Conservation (phyloP, 2,797 vertebrate species). For the Macropus fuliginosus region DNA sequence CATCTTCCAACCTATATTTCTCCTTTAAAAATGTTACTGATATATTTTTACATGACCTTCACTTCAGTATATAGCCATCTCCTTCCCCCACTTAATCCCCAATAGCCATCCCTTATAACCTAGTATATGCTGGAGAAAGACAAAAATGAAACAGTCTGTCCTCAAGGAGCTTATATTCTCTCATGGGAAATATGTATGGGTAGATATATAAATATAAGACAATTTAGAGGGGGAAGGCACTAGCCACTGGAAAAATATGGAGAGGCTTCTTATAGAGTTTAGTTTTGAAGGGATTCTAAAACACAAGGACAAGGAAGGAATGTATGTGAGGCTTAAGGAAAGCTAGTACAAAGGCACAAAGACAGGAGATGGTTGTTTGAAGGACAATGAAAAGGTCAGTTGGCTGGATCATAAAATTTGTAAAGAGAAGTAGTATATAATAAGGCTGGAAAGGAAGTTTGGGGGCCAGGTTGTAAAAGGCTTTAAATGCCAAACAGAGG, state of each 20-base stretch:
- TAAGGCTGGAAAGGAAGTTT: neutral
- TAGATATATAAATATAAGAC: neutral
- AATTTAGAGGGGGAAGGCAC: neutral
- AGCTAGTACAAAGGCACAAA: neutral
- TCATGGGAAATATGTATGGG: neutral
- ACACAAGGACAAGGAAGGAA: neutral
- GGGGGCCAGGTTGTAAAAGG: neutral
- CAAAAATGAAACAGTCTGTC: neutral
- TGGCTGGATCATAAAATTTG: neutral
- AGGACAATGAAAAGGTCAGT: neutral
- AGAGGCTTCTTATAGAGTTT: neutral
- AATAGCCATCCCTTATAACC: no score
- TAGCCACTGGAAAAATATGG: neutral
- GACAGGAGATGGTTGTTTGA: neutral
- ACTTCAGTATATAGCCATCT: no score
- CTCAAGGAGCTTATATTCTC: neutral
- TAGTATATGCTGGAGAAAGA: no score
- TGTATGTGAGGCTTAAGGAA: neutral
- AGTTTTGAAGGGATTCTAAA: neutral
- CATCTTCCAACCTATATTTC: no score
- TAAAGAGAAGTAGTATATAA: neutral
- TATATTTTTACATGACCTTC: no score
- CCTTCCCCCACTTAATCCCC: no score
- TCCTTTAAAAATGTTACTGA: no score
- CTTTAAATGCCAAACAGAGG: neutral